Percentiles rank a stretch among this genome's conserved stretches.
Evolutionary conservation across 2,888 invertebrate genomes (phyloP).

Genomic region (Rapana venosa): DNA sequence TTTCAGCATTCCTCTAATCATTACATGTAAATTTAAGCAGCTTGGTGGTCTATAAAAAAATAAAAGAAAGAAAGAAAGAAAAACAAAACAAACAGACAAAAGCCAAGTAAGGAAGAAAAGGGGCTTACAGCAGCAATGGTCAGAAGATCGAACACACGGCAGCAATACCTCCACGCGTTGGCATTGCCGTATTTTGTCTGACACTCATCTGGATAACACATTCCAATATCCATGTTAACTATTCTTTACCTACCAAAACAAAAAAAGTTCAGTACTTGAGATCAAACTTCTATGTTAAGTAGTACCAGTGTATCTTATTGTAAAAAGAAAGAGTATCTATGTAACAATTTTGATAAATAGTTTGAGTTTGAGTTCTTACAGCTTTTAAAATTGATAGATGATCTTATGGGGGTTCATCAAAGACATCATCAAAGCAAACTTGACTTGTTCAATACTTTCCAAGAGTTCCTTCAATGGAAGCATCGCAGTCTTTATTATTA

Average conservation of each 20-base stretch:
- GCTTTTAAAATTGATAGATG: too few species aligned
- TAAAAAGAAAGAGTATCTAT: neutral
- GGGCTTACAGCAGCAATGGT: slow-evolving; percentile 95
- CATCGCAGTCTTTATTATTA: too few species aligned
- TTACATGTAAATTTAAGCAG: too few species aligned
- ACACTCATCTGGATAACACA: slow-evolving; percentile 88
- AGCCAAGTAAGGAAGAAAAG: neutral
- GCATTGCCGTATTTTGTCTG: slow-evolving; percentile 99
- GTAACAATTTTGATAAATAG: too few species aligned
- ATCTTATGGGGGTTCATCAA: too few species aligned
- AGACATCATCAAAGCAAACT: too few species aligned
- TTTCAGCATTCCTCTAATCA: too few species aligned
- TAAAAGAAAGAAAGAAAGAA: too few species aligned
- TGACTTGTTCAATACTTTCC: too few species aligned
- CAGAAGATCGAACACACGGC: slow-evolving; percentile 97
- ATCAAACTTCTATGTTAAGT: neutral
- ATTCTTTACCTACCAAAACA: neutral
- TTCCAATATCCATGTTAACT: neutral
- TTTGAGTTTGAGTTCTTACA: too few species aligned
- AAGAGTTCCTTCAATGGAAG: too few species aligned
- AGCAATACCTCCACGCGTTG: slow-evolving; percentile 99
- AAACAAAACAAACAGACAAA: neutral
- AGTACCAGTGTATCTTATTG: neutral
- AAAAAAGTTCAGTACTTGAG: neutral
- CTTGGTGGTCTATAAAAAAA: too few species aligned